Evolutionary conservation across 2,113 vertebrate genomes (phyloP), one percentile per base, ranked within the genome.

Genomic region (Tor tambroides): DNA sequence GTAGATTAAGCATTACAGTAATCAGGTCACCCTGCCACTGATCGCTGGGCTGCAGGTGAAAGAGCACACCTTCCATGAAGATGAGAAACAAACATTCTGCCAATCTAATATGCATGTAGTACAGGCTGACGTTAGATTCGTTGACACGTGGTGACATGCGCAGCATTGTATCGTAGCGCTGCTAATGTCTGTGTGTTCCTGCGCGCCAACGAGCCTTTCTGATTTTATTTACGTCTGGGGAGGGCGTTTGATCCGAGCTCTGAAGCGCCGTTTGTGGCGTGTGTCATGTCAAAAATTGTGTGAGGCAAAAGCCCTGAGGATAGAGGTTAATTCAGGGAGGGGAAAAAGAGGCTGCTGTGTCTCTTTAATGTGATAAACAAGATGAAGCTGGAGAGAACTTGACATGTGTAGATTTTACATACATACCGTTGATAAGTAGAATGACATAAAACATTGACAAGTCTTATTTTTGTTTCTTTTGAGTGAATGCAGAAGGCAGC

Each of bases 261-360:
- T 84, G 83, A 91, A 89, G 86, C 80, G 89, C 90, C 32, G 82
- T 87, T 91, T 89, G 88, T 84, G 26, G 65, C 43, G 59, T n/a
- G 56, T 88, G 82, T 90, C 81, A 88, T 88, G 84, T 90, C 79
- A 91, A 91, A 91, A 83, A 81, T 76, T 86, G 63, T 85, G 88
- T 71, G 86, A 91, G 82, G 83, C 80, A 85, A 90, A 87, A 88
- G 87, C 91, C 88, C 90, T 46, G 86, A 91, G 91, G 89, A 93
- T 83, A 89, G 83, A 89, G 89, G 91, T 91, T 92, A 91, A 89
- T 90, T 86, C 43, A 75, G 87, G 38, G 38, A 83, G 87, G 77
- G 15, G 21, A 28, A 81, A 88, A 86, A 26, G 75, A 88, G 88
- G 61, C 80, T 69, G 14, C 87, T 46, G 80, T 75, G 75, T 81